Conservation (phyloP, 1,140 invertebrate genomes). For the Aphis craccivora region DNA sequence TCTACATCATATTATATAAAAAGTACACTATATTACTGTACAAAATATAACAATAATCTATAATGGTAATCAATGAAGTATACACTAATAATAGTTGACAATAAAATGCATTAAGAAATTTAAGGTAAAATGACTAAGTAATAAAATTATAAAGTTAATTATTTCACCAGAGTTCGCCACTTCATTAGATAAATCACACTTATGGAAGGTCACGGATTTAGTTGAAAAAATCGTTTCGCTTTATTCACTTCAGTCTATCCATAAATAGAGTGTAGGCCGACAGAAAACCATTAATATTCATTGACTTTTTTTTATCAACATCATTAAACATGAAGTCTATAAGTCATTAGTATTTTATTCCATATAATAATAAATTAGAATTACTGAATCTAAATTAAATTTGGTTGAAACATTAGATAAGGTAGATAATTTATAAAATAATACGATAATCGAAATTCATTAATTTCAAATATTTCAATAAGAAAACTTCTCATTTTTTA, state of each 20-base stretch:
- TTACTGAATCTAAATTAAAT: not conserved
- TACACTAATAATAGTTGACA: not conserved
- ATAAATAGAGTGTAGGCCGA: slow-evolving; percentile 2
- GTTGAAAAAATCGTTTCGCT: not conserved
- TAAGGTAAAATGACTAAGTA: not conserved
- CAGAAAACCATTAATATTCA: slow-evolving; percentile 10
- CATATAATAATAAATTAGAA: not conserved
- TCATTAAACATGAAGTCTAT: not conserved
- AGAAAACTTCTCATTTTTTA: not conserved
- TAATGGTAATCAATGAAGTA: not conserved
- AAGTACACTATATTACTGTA: not conserved
- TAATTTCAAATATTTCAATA: not conserved
- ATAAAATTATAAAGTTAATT: slow-evolving; percentile 2
- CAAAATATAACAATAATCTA: not conserved
- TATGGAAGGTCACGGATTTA: not conserved
- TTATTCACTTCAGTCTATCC: not conserved
- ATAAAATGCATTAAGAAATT: not conserved
- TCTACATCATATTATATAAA: too few relatives aligned
- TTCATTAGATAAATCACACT: not conserved
- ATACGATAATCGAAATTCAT: not conserved
- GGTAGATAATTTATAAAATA: not conserved
- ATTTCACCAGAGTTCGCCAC: not conserved
- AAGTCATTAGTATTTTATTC: not conserved
- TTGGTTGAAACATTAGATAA: not conserved
- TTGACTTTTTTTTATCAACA: not conserved